These are phyloP conservation scores for Chorisops tibialis DNA, from an alignment of 2,888 invertebrate genomes.

Conservation along the genomic window DNA sequence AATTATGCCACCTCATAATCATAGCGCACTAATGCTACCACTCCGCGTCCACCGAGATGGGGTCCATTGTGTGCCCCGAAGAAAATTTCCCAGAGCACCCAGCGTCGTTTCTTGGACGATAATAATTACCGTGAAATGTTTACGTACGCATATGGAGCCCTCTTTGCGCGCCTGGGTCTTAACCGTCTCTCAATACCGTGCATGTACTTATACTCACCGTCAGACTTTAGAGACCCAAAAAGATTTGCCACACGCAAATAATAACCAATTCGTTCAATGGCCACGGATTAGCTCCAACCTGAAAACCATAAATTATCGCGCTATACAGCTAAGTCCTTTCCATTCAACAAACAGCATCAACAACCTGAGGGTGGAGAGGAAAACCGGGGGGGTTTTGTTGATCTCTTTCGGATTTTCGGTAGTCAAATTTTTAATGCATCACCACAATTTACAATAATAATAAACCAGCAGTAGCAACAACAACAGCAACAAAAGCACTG, in stretches of 20 bases:
- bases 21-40: slow-evolving; percentile 18
- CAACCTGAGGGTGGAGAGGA: too few species aligned
- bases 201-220: neutral
- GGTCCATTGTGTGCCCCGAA: slow-evolving; percentile 2
- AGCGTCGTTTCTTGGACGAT: slow-evolving; percentile 19
- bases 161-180: neutral
- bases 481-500: slow-evolving; percentile 7
- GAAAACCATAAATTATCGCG: slow-evolving; percentile 10
- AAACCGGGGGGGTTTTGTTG: too few species aligned
- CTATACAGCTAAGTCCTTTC: slow-evolving; percentile 3
- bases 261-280: slow-evolving; percentile 11
- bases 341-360: too few species aligned
- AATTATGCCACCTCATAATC: slow-evolving; percentile 25
- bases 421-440: slow-evolving; percentile 9
- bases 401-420: slow-evolving; percentile 1
- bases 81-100: slow-evolving; percentile 11
- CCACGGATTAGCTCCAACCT: slow-evolving; percentile 13
- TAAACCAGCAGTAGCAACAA: too few species aligned
- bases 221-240: neutral
- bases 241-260: slow-evolving; percentile 26
- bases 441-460: slow-evolving; percentile 19
- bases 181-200: too few species aligned
- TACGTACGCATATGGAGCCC: neutral
- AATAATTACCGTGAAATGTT: slow-evolving; percentile 24
- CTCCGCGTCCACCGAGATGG: slow-evolving; percentile 10